Base-by-base conservation (phyloP, 2,888 invertebrate species). In the Ectemnius continuus region DNA sequence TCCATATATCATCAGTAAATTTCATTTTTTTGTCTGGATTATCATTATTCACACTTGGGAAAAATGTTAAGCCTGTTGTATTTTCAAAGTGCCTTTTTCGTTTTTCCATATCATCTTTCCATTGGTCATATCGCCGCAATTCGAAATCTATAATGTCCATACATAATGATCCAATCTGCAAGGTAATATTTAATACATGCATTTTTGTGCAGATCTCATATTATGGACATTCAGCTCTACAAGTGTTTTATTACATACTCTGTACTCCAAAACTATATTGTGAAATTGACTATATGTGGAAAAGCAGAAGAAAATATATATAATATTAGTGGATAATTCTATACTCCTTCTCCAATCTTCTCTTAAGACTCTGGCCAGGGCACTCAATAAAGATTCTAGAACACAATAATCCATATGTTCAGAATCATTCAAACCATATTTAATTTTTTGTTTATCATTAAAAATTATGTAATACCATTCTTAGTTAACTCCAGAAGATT, bases 281-380 rank as follows among this genome's bases (percentile, higher is more conserved):
- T 99, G 99, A 92, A 99, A 99, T 88, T 97, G 96, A 85, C 96
- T 95, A 90, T 98, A 99, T 56, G 97, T 96, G 13, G 99, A 99
- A 90, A 99, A 98, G 90, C 98, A 99, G 91, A 98, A 98, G 92
- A 99, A 99, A 86, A 97, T 97, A 90, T 98, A 97, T 80, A 98
- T 96, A 88, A 99, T 97, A 91, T 98, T 98, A 84, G 98, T 98
- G 84, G 98, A 97, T 73, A 99, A 92, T 90, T 99, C 98, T 87
- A 98, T 95, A 91, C 97, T 99, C 89, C 97, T 95, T 91, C 97
- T 97, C 97, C 98, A 99, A 92, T 99, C 99, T 92, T 99, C 99
- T 81, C 99, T 94, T 67, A 99, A 92, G 46, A 99, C 98, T 88
- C 99, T 94, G 13, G 98, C 97, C 84, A 99, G 92, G 56, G 99